Conservation (phyloP, 1,140 invertebrate species). For the Drosophila arizonae region DNA sequence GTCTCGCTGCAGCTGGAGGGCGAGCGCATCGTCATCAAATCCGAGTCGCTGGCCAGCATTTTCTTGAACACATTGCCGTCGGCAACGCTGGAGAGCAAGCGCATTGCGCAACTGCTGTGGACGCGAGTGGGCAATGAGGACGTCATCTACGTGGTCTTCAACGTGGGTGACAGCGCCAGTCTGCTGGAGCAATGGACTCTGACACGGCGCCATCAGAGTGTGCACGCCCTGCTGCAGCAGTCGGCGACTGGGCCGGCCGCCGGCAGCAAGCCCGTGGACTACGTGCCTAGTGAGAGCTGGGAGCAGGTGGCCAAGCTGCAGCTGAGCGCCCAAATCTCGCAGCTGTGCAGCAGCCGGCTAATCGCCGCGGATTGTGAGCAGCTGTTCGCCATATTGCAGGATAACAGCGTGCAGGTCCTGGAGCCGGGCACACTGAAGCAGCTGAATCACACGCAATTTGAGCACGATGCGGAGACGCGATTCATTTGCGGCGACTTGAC, state of each 20-base stretch:
- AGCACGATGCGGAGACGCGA: slow-evolving; percentile 56
- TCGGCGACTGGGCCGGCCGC: slow-evolving; percentile 1
- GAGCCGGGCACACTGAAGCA: slow-evolving; percentile 88
- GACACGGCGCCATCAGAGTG: slow-evolving; percentile 89
- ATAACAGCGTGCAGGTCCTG: slow-evolving; percentile 87
- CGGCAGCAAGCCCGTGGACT: slow-evolving; percentile 71
- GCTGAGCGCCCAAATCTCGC: slow-evolving; percentile 46
- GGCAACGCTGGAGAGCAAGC: slow-evolving; percentile 77
- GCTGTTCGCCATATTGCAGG: slow-evolving; percentile 88
- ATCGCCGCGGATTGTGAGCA: slow-evolving; percentile 62
- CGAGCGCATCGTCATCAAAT: slow-evolving; percentile 85
- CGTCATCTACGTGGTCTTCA: slow-evolving; percentile 89
- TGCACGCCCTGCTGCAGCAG: slow-evolving; percentile 88
- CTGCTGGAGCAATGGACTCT: slow-evolving; percentile 94
- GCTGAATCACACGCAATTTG: slow-evolving; percentile 83
- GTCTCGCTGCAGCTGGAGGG: slow-evolving; percentile 58
- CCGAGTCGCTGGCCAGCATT: slow-evolving; percentile 91
- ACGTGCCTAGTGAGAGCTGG: slow-evolving; percentile 86
- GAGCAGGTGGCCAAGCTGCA: slow-evolving; percentile 66
- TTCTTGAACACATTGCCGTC: slow-evolving; percentile 85
- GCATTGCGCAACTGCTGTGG: slow-evolving; percentile 90
- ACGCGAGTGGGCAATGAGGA: slow-evolving; percentile 91
- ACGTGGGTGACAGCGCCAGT: slow-evolving; percentile 86
- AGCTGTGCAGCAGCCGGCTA: slow-evolving; percentile 66
- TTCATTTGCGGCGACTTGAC: slow-evolving; percentile 88